Evolutionary conservation across 2,113 vertebrate genomes (phyloP).

Genomic region (Ailuropoda melanoleuca): DNA sequence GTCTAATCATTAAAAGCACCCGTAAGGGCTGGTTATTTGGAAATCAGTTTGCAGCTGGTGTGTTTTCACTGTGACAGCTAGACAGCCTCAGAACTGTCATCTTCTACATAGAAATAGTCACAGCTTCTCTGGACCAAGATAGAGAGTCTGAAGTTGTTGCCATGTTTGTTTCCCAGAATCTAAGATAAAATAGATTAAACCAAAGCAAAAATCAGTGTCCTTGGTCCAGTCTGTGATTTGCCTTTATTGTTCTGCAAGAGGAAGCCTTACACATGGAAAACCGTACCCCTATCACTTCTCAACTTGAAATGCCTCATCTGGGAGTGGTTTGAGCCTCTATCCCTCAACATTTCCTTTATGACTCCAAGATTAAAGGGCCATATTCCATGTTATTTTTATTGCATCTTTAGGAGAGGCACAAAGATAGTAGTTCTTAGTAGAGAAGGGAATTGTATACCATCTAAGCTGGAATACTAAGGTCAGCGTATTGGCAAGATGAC

Average conservation of each 20-base stretch:
- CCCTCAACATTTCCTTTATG: conserved; percentile 33
- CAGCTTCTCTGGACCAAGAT: background rate
- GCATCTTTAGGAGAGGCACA: background rate
- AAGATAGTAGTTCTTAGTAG: background rate
- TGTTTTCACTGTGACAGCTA: background rate
- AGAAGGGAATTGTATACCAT: background rate
- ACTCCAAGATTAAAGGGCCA: conserved; percentile 35
- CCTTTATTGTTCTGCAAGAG: background rate
- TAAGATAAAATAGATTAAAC: background rate
- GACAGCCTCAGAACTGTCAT: background rate
- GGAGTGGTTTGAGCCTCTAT: background rate
- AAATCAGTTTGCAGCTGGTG: background rate
- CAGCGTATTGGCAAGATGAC: background rate
- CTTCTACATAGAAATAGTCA: background rate
- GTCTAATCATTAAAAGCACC: background rate
- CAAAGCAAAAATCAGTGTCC: background rate
- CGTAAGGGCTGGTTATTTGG: background rate
- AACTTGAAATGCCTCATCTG: background rate
- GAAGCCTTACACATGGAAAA: background rate
- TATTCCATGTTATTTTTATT: conserved; percentile 5
- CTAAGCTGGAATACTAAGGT: conserved; percentile 40
- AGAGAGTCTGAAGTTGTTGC: background rate
- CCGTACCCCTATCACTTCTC: background rate
- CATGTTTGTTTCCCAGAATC: background rate
- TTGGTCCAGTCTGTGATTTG: background rate